phyloP scores from a whole-genome alignment of 2,797 vertebrate species.

The Mico argentatus region DNA sequence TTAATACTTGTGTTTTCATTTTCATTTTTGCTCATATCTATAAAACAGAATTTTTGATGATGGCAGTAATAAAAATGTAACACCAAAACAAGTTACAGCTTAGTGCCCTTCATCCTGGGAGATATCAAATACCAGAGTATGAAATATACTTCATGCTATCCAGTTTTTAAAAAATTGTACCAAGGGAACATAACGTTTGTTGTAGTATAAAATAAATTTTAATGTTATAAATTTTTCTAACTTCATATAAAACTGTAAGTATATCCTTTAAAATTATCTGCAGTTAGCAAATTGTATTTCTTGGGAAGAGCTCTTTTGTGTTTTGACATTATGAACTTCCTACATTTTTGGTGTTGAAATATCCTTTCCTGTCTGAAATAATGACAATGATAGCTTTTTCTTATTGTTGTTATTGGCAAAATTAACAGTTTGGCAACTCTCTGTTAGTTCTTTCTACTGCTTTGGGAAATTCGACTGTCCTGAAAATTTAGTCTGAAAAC shows the following conservation, averaged over 20 bases:
- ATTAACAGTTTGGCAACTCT: constrained; percentile 43
- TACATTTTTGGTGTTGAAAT: constrained; percentile 63
- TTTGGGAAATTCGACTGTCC: constrained; percentile 48
- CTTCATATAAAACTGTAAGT: not conserved
- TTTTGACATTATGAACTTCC: constrained; percentile 60
- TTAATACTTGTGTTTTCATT: not conserved
- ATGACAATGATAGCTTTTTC: constrained; percentile 45
- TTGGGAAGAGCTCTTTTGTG: constrained; percentile 58
- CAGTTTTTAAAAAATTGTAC: not conserved
- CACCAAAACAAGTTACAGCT: not conserved
- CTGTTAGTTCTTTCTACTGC: not conserved
- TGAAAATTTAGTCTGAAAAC: constrained; percentile 37
- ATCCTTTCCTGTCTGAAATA: constrained; percentile 59
- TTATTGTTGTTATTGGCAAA: constrained; percentile 69
- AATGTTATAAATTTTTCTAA: not conserved
- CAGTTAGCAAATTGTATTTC: constrained; percentile 46
- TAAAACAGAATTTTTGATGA: not conserved
- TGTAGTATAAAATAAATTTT: constrained; percentile 17
- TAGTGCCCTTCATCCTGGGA: not conserved
- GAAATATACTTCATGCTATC: not conserved
- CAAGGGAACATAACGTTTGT: not conserved
- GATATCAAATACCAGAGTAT: not conserved
- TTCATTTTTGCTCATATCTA: not conserved
- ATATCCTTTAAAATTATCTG: constrained; percentile 15
- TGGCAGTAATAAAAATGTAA: not conserved